Evolutionary conservation across 2,888 invertebrate genomes (phyloP), one percentile per base, ranked within the genome.

Genomic region (Plebejus argus): DNA sequence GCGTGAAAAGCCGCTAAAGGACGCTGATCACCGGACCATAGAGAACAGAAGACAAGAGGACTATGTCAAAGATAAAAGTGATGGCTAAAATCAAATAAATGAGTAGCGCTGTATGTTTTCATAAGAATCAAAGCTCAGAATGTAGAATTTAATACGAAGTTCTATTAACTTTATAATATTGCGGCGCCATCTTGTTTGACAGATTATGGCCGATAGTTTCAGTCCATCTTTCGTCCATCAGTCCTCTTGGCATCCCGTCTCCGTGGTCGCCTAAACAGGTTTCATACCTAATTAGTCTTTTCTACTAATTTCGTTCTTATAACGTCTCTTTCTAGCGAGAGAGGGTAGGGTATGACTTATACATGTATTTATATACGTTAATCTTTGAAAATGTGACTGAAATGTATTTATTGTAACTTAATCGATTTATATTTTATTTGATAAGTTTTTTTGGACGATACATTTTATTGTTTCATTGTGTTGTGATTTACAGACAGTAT

Each of bases 341-440:
- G 49, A 53, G 74, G 39, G 74, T 74, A 49, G 49, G 74, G 23
- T 74, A 49, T 53, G 74, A 74, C 74, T 74, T 53, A 39, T n/a
- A 71, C 10, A 72, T 74, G 45, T 49, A 74, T 74, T 74, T 74
- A 74, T 72, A 39, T 74, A 74, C 28, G 74, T 74, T 74, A 74
- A 74, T 74, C 49, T 53, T 74, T 74, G 66, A 49, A 74, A 71
- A 71, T 53, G 45, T 74, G 74, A 74, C 74, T 49, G 74, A 74
- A 74, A 74, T 49, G 53, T 74, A 74, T 74, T 74, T 74, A 74
- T 74, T 74, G 74, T 74, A 74, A 74, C 74, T 74, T 49, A 23
- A 74, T 66, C 45, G 49, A 6, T 49, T 74, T 28, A 39, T 72
- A 39, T 72, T 74, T 74, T 53, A 53, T 74, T 74, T 74, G 53